Base-by-base conservation (phyloP, 2,888 invertebrate genomes). In the Metacarcinus magister region DNA sequence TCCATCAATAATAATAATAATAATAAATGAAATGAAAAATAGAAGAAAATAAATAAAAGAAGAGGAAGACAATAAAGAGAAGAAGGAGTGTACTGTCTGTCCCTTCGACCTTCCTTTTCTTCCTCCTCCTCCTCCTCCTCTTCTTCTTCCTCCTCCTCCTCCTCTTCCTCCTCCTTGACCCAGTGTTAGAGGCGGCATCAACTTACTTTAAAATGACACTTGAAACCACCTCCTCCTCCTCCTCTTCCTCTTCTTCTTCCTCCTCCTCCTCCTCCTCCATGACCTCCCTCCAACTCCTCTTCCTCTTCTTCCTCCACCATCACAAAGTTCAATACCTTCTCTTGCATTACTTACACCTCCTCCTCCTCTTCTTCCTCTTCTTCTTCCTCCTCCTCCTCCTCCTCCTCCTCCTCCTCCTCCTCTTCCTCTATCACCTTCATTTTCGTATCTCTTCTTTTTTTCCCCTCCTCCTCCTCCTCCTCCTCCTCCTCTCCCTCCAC, bases 131-230 rank as follows among this genome's bases (percentile, higher is more conserved):
- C 75, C 75, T 75, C 75, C 75, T 75, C 75, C 75, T 67, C 82
- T 32, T 82, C 82, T 32, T 82, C 82, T 75, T 82, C 82, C 32
- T 82, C 82, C 32, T 82, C 67, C 67, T 67, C 67, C 67, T 67
- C 67, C 67, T 67, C 67, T n/a, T 67, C 67, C 67, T 67, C 82
- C 82, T 82, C 82, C 82, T 82, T 82, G 82, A 82, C 82, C 82
- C 82, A 82, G 82, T 82, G 82, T 82, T 82, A 82, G 82, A 82
- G 82, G 28, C 2, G 32, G 82, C 28, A 82, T 82, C 82, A 82
- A 10, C 32, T 82, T 82, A 82, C 82, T 82, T 82, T 7, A 82
- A 82, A 82, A 19, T 82, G 82, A 82, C 28, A 82, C 82, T 82
- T 82, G 82, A 82, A 82, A 82, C 82, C 82, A 32, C 13, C 82